Conservation (phyloP, 2,888 invertebrate genomes). For the Melanostoma mellinum region DNA sequence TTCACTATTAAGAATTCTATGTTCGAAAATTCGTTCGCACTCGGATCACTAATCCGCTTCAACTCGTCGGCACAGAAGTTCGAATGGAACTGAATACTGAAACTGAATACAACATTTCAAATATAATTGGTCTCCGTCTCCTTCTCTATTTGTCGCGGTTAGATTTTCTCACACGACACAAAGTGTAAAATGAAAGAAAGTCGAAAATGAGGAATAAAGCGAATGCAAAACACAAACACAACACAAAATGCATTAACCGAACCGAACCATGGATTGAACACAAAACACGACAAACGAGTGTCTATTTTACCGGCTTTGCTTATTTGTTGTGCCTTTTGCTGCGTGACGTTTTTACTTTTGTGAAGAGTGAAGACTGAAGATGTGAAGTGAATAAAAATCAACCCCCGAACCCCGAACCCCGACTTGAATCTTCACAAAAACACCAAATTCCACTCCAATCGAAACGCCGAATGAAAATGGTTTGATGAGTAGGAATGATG, state of each 20-base stretch:
- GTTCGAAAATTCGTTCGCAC: slow-evolving; percentile 35
- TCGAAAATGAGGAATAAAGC: slow-evolving; percentile 14
- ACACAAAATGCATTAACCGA: slow-evolving; percentile 26
- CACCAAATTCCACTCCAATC: no score
- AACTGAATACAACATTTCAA: slow-evolving; percentile 37
- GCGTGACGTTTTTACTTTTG: background rate
- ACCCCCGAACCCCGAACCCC: slow-evolving; percentile 2
- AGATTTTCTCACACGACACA: background rate
- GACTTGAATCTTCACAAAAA: no score
- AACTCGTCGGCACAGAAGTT: slow-evolving; percentile 59
- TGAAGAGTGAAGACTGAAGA: background rate
- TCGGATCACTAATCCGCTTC: slow-evolving; percentile 1
- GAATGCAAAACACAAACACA: slow-evolving; percentile 53
- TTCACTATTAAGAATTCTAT: slow-evolving; percentile 20
- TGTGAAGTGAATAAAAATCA: slow-evolving; percentile 2
- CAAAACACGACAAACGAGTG: background rate
- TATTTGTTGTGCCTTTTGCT: background rate
- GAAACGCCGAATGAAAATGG: no score
- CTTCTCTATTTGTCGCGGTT: no score
- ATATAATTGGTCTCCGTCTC: no score
- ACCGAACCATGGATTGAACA: background rate
- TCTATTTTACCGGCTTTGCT: slow-evolving; percentile 18
- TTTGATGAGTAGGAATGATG: slow-evolving; percentile 3
- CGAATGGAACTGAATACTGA: slow-evolving; percentile 63
- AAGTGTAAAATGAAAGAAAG: slow-evolving; percentile 46